Base-by-base conservation (phyloP, 2,113 vertebrate species). In the Silurus asotus region DNA sequence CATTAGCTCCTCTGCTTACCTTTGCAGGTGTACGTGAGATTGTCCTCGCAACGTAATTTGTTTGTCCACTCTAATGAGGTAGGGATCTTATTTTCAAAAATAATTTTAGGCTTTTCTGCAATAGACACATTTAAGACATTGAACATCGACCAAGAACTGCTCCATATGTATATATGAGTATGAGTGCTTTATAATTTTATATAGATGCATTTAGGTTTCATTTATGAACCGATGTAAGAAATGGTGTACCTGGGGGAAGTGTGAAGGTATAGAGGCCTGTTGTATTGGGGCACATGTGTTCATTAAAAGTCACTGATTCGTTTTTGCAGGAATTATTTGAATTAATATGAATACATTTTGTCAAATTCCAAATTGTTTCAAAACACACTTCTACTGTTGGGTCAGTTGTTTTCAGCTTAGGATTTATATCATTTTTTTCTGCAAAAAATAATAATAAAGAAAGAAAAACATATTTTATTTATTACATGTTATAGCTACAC, bases 291-390 rank as follows among this genome's bases (percentile, higher is more conserved):
- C 79, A 62, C 20, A 2, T 0, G 19, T 48, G 0, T 5, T 14
- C 15, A 6, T 20, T 1, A 45, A 59, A 80, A 5, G 8, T 48
- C 25, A 80, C 15, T 6, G 0, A 1, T 6, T 37, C 6, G 0
- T 74, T 17, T 19, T 61, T 59, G 78, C 93, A 95, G 75, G 86
- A 84, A 59, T 90, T 74, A 0, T 49, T 0, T 0, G 0, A 0
- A 1, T 0, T 5, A 20, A 77, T 84, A 11, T 48, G 37, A 8
- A 84, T 89, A 91, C 19, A 53, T 2, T 2, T 0, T 0, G 0
- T 48, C 37, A 1, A 17, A 3, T 13, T 1, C 59, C 86, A 65
- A 28, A 0, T 7, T 15, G 5, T 80, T 10, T 75, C 6, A 53
- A 84, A 59, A 10, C 61, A 70, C 25, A 81, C 45, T 14, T 77